phyloP scores from a whole-genome alignment of 2,797 vertebrate genomes.

The Semaprochilodus insignis region DNA sequence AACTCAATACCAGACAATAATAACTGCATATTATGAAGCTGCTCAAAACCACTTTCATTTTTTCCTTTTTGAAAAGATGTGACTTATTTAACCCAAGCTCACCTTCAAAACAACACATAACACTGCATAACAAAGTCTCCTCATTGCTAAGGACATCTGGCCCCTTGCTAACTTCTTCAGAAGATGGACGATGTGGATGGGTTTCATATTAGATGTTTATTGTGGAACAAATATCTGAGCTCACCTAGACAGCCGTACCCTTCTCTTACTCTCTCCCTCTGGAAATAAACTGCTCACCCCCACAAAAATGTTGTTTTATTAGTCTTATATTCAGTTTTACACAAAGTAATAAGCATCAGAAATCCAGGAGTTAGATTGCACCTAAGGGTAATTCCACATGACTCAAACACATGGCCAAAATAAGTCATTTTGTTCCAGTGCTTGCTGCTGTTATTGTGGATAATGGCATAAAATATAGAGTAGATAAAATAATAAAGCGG shows the following conservation, averaged over 20 bases:
- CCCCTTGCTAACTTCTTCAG: background rate
- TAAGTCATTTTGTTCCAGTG: slow-evolving; percentile 3
- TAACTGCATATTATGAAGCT: background rate
- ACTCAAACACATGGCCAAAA: background rate
- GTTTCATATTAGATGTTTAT: slow-evolving; percentile 19
- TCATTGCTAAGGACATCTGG: slow-evolving; percentile 5
- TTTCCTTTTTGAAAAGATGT: background rate
- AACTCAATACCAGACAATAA: background rate
- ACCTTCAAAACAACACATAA: background rate
- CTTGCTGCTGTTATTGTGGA: background rate
- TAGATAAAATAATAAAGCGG: background rate
- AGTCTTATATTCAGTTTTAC: slow-evolving; percentile 19
- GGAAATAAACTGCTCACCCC: background rate
- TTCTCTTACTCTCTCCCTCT: slow-evolving; percentile 2
- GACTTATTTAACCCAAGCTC: background rate
- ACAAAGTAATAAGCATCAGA: background rate
- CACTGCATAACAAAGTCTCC: background rate
- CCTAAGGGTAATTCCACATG: background rate
- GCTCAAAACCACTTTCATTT: background rate
- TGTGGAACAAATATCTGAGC: slow-evolving; percentile 1
- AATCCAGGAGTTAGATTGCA: background rate
- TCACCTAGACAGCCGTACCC: background rate
- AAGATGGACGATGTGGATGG: slow-evolving; percentile 15
- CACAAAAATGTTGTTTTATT: background rate
- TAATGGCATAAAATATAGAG: background rate